phyloP scores from a whole-genome alignment of 2,888 invertebrate species.

The Lepidonotus clava region DNA sequence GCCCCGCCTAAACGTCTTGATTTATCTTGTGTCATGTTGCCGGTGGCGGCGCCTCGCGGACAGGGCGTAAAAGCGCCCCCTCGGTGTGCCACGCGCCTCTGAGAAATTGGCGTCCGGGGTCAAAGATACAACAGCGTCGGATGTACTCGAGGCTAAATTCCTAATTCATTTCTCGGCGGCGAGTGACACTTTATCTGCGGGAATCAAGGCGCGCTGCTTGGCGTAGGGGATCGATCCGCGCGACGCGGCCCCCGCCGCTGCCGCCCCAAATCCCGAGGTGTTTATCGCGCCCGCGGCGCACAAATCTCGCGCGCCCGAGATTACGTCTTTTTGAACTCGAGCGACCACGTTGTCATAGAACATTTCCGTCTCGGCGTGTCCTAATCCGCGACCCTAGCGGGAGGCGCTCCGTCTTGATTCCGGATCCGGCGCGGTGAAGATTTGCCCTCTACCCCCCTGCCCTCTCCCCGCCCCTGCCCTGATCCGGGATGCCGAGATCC shows the following conservation, averaged over 20 bases:
- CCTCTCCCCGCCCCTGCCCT: too few species aligned
- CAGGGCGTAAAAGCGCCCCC: constrained; percentile 12
- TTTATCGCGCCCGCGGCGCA: constrained; percentile 10
- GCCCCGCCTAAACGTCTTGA: constrained; percentile 38
- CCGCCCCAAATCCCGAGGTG: constrained; percentile 9
- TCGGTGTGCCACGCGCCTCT: background rate
- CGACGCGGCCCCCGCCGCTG: background rate
- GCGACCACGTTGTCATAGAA: constrained; percentile 35
- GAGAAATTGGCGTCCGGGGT: constrained; percentile 37
- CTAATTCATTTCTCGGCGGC: constrained; percentile 43
- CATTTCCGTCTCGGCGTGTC: constrained; percentile 39
- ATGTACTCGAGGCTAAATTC: constrained; percentile 47
- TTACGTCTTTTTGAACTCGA: constrained; percentile 42
- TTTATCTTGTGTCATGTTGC: constrained; percentile 52
- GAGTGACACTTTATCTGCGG: constrained; percentile 47
- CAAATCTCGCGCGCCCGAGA: constrained; percentile 27
- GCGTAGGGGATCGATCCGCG: background rate
- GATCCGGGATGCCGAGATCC: too few species aligned
- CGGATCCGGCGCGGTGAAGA: too few species aligned
- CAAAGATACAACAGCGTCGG: constrained; percentile 24
- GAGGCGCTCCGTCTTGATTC: constrained; percentile 9
- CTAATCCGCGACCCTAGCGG: background rate
- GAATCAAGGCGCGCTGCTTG: background rate
- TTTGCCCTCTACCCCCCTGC: too few species aligned
- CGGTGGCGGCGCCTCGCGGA: background rate